These are phyloP conservation scores for Atlantisia rogersi DNA, from an alignment of 2,113 vertebrate species.

Conservation along the genomic window DNA sequence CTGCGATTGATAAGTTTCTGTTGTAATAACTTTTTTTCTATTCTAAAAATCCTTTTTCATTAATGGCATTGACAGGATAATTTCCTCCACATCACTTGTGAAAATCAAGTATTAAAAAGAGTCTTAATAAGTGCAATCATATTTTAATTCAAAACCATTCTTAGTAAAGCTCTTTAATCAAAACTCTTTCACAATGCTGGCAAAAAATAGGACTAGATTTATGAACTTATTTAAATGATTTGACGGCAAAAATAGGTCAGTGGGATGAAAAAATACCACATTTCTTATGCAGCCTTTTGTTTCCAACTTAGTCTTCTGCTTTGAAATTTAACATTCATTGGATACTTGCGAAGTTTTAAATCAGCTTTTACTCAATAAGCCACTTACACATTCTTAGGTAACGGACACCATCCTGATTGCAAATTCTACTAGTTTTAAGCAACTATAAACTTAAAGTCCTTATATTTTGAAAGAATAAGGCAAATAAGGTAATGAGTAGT, in stretches of 20 bases:
- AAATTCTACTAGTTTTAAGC: neutral
- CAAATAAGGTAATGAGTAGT: neutral
- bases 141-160: slow-evolving; percentile 27
- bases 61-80: neutral
- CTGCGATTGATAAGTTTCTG: neutral
- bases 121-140: slow-evolving; percentile 31
- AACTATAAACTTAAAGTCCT: neutral
- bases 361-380: neutral
- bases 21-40: neutral
- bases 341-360: neutral
- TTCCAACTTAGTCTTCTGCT: neutral
- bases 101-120: slow-evolving; percentile 13
- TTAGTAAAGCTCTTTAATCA: slow-evolving; percentile 40
- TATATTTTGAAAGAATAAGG: neutral
- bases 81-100: slow-evolving; percentile 11
- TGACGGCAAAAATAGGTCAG: slow-evolving; percentile 52
- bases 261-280: neutral
- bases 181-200: neutral
- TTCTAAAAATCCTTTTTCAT: neutral
- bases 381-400: neutral
- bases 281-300: neutral
- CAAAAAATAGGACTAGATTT: slow-evolving; percentile 22
- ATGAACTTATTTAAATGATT: slow-evolving; percentile 28
- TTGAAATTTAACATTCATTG: neutral
- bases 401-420: neutral